Evolutionary conservation across 2,888 invertebrate species (phyloP).

Genomic region (Odontomyia ornata): DNA sequence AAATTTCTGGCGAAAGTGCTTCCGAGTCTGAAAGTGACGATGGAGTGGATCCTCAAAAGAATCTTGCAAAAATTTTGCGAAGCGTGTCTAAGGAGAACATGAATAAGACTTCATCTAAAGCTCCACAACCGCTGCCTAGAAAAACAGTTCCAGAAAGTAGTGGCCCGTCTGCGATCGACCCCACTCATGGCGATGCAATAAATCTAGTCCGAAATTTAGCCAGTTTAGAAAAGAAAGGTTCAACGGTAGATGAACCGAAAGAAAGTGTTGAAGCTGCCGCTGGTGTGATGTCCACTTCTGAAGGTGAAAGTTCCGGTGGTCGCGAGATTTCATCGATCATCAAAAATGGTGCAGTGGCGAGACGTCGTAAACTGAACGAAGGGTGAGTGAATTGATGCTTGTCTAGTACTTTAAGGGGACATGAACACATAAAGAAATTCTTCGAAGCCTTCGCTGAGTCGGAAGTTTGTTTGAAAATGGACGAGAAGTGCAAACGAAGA

Average conservation of each 20-base stretch:
- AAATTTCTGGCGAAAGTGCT: slow-evolving; percentile 48
- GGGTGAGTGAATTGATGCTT: slow-evolving; percentile 63
- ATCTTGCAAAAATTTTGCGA: slow-evolving; percentile 59
- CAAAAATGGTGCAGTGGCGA: slow-evolving; percentile 64
- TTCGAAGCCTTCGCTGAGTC: neutral
- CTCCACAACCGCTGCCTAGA: neutral
- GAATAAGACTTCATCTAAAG: slow-evolving; percentile 49
- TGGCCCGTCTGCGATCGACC: neutral
- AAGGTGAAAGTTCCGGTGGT: slow-evolving; percentile 66
- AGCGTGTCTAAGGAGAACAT: slow-evolving; percentile 59
- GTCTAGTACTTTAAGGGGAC: slow-evolving; percentile 42
- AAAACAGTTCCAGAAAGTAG: neutral
- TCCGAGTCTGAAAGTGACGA: slow-evolving; percentile 46
- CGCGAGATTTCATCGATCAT: slow-evolving; percentile 66
- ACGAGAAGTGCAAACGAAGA: neutral
- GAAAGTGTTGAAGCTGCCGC: slow-evolving; percentile 16
- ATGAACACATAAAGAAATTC: neutral
- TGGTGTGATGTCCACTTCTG: slow-evolving; percentile 60
- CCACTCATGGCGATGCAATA: slow-evolving; percentile 60
- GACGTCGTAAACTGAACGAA: slow-evolving; percentile 64
- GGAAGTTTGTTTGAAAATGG: neutral
- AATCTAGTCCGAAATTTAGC: slow-evolving; percentile 61
- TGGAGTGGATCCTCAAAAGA: slow-evolving; percentile 56
- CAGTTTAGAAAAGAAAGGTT: slow-evolving; percentile 56
- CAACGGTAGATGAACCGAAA: slow-evolving; percentile 43